Base-by-base conservation (phyloP, 2,888 invertebrate genomes). In the Drosophila kuntzei region DNA sequence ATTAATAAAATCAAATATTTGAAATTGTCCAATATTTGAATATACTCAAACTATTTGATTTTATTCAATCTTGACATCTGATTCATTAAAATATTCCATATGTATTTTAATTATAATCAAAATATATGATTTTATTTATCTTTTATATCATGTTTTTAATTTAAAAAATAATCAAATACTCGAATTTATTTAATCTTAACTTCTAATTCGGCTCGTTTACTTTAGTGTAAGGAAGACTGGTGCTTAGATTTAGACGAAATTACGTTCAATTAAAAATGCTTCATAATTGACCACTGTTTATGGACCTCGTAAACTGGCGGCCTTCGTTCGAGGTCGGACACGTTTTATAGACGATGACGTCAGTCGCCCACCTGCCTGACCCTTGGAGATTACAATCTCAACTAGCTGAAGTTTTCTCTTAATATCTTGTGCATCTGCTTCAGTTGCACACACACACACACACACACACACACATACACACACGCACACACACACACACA, bases 221-320 rank as follows among this genome's bases (percentile, higher is more conserved):
- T n/a, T 14, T 12, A 27, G 7, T 49, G 22, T 39, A 8, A 7
- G 41, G 29, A 39, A 6, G 18, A 2, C 20, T 11, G 20, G 18
- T 50, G 27, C 11, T 1, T 32, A 16, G 27, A 34, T 63, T 57
- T 65, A 32, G 61, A 37, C 32, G 57, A 59, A 66, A 76, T 76
- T 65, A 79, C 71, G 84, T 71, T 59, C 64, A 83, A 79, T 86
- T 86, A 71, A 62, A 83, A 83, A 62, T 62, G 53, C 53, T 47
- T 55, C 47, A 59, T 55, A 86, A 86, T 80, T 71, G 72, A 50
- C 58, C 44, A 55, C 43, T 44, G 32, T 71, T 65, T 65, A 65
- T 59, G 66, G 41, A 14, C 11, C 37, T 47, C 70, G 22, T 70
- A 53, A 71, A 70, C 29, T 16, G 27, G 6, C 41, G 58, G 67